Percentiles rank a stretch among this genome's conserved stretches.
Conservation (phyloP, 2,888 invertebrate species). For the Pegoplata infirma region DNA sequence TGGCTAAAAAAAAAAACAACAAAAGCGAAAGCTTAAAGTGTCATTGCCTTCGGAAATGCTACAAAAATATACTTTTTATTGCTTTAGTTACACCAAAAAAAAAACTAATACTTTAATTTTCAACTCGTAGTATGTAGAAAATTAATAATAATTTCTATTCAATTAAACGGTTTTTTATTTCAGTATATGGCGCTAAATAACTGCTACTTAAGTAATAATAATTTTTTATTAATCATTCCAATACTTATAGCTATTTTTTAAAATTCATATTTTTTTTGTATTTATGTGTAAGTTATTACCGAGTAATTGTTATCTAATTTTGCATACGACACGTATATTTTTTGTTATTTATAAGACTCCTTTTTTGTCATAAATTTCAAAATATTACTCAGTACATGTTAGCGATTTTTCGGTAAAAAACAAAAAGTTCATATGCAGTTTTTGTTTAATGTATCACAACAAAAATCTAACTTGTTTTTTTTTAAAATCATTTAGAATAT, state of each 20-base stretch:
- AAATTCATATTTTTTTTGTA: neutral
- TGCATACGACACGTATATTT: conserved; percentile 35
- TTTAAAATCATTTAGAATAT: too few species aligned
- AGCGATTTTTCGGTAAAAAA: too few species aligned
- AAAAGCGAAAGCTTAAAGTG: conserved; percentile 75
- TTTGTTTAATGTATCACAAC: too few species aligned
- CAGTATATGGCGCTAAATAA: conserved; percentile 54
- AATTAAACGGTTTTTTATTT: conserved; percentile 52
- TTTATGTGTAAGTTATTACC: neutral
- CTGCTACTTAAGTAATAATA: conserved; percentile 12
- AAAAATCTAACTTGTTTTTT: too few species aligned
- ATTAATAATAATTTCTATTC: conserved; percentile 40
- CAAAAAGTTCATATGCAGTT: too few species aligned
- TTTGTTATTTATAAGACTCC: conserved; percentile 56
- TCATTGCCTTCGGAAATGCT: conserved; percentile 73
- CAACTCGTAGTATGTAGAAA: too few species aligned
- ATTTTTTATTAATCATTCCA: neutral
- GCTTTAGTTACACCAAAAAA: conserved; percentile 14
- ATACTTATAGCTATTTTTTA: conserved; percentile 2
- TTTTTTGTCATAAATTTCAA: conserved; percentile 54
- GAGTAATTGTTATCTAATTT: conserved; percentile 51
- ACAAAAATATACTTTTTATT: conserved; percentile 17
- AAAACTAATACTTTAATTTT: conserved; percentile 13
- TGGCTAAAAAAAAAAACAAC: conserved; percentile 44
- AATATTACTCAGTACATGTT: too few species aligned